Evolutionary conservation across 2,888 invertebrate species (phyloP).

Genomic region (Dryobota labecula): DNA sequence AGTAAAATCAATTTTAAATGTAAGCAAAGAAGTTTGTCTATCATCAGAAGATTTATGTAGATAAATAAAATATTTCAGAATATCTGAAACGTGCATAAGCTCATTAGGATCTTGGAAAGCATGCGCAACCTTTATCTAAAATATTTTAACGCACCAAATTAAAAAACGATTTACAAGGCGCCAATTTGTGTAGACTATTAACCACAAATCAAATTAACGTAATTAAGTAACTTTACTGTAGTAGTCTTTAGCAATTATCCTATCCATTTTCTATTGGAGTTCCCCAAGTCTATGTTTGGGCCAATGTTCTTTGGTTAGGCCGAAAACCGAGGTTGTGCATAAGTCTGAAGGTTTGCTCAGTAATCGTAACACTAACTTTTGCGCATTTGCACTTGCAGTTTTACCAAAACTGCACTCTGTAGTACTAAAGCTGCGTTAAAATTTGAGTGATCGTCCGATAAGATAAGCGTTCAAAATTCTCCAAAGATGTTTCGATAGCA

Average conservation of each 20-base stretch:
- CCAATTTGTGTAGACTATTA: slow-evolving; percentile 7
- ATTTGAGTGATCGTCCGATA: slow-evolving; percentile 39
- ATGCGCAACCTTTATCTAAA: slow-evolving; percentile 5
- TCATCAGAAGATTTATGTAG: neutral
- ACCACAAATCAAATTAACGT: neutral
- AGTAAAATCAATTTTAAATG: neutral
- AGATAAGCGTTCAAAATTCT: slow-evolving; percentile 44
- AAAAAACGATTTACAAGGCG: slow-evolving; percentile 3
- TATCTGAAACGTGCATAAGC: neutral
- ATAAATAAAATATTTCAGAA: neutral
- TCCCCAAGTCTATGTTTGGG: slow-evolving; percentile 11
- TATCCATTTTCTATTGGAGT: neutral
- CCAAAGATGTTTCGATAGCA: slow-evolving; percentile 54
- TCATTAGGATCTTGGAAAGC: neutral
- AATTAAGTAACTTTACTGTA: neutral
- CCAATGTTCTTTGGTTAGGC: neutral
- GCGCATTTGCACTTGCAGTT: slow-evolving; percentile 8
- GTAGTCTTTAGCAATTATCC: neutral
- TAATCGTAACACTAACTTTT: neutral
- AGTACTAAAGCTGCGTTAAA: slow-evolving; percentile 37
- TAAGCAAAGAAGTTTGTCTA: neutral
- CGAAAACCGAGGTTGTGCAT: neutral
- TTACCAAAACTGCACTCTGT: slow-evolving; percentile 12
- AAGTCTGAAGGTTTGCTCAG: neutral
- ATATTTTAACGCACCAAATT: slow-evolving; percentile 16